Base-by-base conservation (phyloP, 2,113 vertebrate genomes). In the Aptenodytes forsteri region DNA sequence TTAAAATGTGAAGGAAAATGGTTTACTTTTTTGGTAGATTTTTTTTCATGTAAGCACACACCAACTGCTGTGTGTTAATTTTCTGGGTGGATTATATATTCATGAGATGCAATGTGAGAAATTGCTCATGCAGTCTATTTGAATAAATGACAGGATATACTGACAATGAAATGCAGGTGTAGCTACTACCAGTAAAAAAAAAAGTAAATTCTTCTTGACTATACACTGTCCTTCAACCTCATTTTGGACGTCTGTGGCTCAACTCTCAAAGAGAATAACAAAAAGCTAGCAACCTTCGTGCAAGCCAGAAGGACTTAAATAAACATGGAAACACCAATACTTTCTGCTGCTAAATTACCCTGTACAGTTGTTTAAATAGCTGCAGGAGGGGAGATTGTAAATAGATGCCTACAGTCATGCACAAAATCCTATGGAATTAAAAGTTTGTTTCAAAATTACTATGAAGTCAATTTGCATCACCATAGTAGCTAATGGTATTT, bases 401-500 rank as follows among this genome's bases (percentile, higher is more conserved):
- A 94, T 83, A 88, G 79, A 90, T 88, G 66, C 78, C 82, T 70
- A 55, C 58, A 86, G 85, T 83, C 76, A 70, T 4, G 18, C 83
- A 70, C 59, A 81, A 94, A 96, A 90, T 81, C 88, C 88, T 70
- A 47, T 36, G 26, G 83, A 93, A 86, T 59, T 93, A 90, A 80
- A 93, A 88, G 81, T 92, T 92, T 92, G 76, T 52, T 95, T 93
- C 58, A 85, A 62, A 89, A 94, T 87, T 72, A 64, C 76, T 8
- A 0, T 90, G 66, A 89, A 95, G 93, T 81, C 76, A 81, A 44
- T 97, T 97, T 95, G 62, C 69, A 91, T 96, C 76, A 90, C 94
- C 90, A 90, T 75, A 95, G 94, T 71, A 87, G 96, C 92, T 95
- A 96, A 94, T 93, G 80, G 76, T 59, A 19, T 66, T 94, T 92